phyloP scores from a whole-genome alignment of 2,797 vertebrate genomes.

The Remorina albescens region DNA sequence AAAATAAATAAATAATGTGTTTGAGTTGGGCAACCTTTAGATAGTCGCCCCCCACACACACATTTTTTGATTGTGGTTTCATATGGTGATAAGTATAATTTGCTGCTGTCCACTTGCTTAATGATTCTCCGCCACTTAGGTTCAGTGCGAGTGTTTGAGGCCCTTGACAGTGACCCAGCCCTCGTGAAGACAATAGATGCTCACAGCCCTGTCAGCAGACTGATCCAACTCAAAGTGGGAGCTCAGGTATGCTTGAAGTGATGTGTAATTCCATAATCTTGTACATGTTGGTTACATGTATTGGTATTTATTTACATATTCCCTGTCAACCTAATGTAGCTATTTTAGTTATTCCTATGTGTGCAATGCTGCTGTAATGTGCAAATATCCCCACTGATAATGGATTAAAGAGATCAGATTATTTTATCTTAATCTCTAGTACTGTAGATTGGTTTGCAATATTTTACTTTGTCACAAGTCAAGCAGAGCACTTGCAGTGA shows the following conservation, averaged over 20 bases:
- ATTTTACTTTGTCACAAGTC: not conserved
- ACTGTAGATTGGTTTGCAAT: no score
- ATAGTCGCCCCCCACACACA: no score
- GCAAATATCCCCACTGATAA: no score
- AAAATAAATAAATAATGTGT: no score
- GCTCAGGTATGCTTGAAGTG: conserved; percentile 86
- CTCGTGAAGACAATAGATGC: conserved; percentile 88
- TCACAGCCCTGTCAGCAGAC: conserved; percentile 90
- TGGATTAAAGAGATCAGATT: no score
- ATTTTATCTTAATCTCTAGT: no score
- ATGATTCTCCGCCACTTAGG: conserved; percentile 76
- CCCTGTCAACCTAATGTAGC: no score
- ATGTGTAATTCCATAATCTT: not conserved
- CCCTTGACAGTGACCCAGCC: conserved; percentile 92
- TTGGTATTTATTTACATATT: no score
- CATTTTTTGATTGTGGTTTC: not conserved
- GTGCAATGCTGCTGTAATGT: no score
- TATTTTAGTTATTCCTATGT: no score
- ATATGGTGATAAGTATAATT: not conserved
- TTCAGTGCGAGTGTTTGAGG: conserved; percentile 85
- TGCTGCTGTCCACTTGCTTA: not conserved
- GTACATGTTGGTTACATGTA: no score
- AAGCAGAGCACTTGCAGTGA: rapidly evolving
- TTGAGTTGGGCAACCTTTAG: not conserved
- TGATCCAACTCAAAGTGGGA: conserved; percentile 92